Percentiles rank a stretch among this genome's conserved stretches.
phyloP scores from a whole-genome alignment of 1,140 invertebrate species.

The Lepidotrigona ventralis region DNA sequence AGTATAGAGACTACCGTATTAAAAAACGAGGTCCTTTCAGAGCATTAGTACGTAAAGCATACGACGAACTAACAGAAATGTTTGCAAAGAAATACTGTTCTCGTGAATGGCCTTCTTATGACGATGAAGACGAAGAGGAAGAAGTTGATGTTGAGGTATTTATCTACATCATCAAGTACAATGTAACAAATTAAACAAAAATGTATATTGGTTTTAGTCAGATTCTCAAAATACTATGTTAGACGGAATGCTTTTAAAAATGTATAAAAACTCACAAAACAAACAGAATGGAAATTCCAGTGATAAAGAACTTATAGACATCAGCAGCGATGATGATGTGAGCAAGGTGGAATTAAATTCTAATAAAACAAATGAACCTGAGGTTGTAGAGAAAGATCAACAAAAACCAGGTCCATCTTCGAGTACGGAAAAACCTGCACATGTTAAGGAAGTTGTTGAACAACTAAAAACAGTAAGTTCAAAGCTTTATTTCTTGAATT shows the following conservation, averaged over 20 bases:
- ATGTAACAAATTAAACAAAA: conserved; percentile 18
- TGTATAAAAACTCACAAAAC: conserved; percentile 71
- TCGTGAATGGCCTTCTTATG: conserved; percentile 43
- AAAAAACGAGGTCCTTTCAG: conserved; percentile 85
- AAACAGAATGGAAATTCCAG: conserved; percentile 77
- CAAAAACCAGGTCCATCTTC: conserved; percentile 9
- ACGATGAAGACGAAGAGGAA: conserved; percentile 81
- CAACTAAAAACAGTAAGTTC: conserved; percentile 37
- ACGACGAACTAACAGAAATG: conserved; percentile 78
- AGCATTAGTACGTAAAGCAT: conserved; percentile 83
- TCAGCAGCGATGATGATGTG: conserved; percentile 79
- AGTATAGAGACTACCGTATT: conserved; percentile 86
- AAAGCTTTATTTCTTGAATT: not conserved
- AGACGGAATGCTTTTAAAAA: conserved; percentile 66
- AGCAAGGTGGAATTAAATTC: conserved; percentile 59
- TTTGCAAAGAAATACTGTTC: conserved; percentile 68
- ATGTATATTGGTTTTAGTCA: conserved; percentile 59
- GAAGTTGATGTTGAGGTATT: conserved; percentile 82
- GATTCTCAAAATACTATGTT: conserved; percentile 67
- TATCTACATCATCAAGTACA: not conserved
- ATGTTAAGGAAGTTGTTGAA: conserved; percentile 1
- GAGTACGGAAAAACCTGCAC: not conserved
- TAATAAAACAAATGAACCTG: conserved; percentile 18
- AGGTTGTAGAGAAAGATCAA: conserved; percentile 6
- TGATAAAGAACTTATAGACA: conserved; percentile 79